A percentile compares a stretch with the other conserved stretches of the same genome.
Conservation (phyloP, 2,888 invertebrate species). For the Ormyrus rosae region DNA sequence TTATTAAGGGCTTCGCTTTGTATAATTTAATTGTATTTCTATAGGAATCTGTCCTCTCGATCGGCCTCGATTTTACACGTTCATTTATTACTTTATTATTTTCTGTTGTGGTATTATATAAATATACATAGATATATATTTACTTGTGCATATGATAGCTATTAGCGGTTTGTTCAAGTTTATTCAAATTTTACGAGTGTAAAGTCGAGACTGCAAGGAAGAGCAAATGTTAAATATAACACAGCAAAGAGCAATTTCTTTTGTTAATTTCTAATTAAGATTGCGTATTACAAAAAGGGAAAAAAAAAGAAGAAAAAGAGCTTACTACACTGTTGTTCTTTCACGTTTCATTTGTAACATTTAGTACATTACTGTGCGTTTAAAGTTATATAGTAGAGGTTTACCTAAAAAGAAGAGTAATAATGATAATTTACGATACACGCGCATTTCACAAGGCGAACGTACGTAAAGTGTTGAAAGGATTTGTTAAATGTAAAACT, state of each 20-base stretch:
- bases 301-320: constrained; percentile 10
- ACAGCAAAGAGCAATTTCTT: constrained; percentile 40
- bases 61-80: constrained; percentile 48
- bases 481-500: constrained; percentile 57
- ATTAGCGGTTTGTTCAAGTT: constrained; percentile 15
- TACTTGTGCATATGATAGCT: background rate
- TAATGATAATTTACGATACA: constrained; percentile 41
- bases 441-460: constrained; percentile 53
- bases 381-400: constrained; percentile 48
- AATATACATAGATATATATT: constrained; percentile 22
- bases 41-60: constrained; percentile 5
- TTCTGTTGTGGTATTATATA: constrained; percentile 35
- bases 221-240: constrained; percentile 45
- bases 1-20: constrained; percentile 51
- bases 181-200: constrained; percentile 37
- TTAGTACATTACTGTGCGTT: constrained; percentile 51
- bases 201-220: constrained; percentile 45
- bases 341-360: constrained; percentile 56
- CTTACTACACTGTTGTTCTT: constrained; percentile 53
- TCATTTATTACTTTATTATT: background rate
- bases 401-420: constrained; percentile 35
- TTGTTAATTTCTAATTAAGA: constrained; percentile 39
- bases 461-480: constrained; percentile 53
- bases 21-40: constrained; percentile 44
- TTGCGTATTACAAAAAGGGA: constrained; percentile 32